Evolutionary conservation across 2,888 invertebrate genomes (phyloP).

Genomic region (Tenthredo mesomela): DNA sequence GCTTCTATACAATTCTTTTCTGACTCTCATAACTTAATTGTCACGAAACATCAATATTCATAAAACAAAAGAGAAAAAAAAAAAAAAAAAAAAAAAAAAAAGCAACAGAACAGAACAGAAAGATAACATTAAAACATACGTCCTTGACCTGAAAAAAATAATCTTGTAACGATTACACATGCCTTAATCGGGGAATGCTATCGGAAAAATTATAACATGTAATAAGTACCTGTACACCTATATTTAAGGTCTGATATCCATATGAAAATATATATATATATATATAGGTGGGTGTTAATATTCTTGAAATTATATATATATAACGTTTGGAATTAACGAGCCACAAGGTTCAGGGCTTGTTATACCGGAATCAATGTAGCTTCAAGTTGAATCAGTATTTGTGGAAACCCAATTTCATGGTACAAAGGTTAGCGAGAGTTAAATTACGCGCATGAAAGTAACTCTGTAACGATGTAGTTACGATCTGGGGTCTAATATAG

Average conservation of each 20-base stretch:
- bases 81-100: background rate
- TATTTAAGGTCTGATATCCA: background rate
- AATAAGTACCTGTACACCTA: background rate
- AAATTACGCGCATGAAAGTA: conserved; percentile 41
- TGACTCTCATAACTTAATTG: background rate
- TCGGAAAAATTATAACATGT: background rate
- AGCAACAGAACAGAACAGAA: background rate
- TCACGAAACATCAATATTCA: background rate
- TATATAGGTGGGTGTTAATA: background rate
- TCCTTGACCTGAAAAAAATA: conserved; percentile 1
- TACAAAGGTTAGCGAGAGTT: conserved; percentile 34
- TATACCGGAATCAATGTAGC: conserved; percentile 6
- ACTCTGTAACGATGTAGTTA: conserved; percentile 29
- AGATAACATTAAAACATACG: background rate
- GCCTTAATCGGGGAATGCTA: background rate
- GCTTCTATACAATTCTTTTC: conserved; percentile 18
- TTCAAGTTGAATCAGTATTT: conserved; percentile 24
- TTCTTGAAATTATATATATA: background rate
- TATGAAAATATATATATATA: no score
- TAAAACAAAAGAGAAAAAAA: background rate
- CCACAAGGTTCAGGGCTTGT: conserved; percentile 9
- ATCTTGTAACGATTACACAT: conserved; percentile 52
- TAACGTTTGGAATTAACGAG: conserved; percentile 29
- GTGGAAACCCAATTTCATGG: conserved; percentile 19
- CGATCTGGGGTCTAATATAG: conserved; percentile 11